Evolutionary conservation across 2,113 vertebrate species (phyloP).

Genomic region (Urocitellus parryii): DNA sequence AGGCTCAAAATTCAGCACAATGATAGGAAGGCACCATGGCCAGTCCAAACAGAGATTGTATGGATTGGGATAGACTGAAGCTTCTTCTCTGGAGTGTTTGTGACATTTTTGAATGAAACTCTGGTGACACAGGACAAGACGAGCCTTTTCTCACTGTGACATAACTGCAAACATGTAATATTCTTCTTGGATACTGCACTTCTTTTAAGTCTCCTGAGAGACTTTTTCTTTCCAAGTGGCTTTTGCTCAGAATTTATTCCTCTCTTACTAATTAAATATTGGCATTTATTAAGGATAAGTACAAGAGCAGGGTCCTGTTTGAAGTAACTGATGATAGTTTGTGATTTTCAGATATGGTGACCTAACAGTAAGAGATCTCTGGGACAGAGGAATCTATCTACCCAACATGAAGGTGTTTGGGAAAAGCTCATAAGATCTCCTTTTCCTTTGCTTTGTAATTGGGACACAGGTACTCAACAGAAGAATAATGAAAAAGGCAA

Average conservation of each 20-base stretch:
- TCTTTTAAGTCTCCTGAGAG: neutral
- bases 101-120: neutral
- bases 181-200: neutral
- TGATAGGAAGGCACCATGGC: neutral
- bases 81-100: neutral
- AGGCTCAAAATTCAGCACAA: neutral
- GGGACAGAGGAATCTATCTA: neutral
- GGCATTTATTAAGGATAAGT: neutral
- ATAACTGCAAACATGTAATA: neutral
- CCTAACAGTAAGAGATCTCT: neutral
- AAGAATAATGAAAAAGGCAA: neutral
- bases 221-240: neutral
- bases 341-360: neutral
- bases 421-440: neutral
- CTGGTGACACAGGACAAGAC: neutral
- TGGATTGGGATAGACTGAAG: neutral
- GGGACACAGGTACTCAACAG: neutral
- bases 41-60: neutral
- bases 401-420: neutral
- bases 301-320: neutral
- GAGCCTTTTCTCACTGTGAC: neutral
- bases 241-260: neutral
- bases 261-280: slow-evolving; percentile 30
- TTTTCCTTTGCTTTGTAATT: neutral
- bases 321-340: neutral